phyloP scores from a whole-genome alignment of 2,888 invertebrate species.

The Drosophila diplacantha region DNA sequence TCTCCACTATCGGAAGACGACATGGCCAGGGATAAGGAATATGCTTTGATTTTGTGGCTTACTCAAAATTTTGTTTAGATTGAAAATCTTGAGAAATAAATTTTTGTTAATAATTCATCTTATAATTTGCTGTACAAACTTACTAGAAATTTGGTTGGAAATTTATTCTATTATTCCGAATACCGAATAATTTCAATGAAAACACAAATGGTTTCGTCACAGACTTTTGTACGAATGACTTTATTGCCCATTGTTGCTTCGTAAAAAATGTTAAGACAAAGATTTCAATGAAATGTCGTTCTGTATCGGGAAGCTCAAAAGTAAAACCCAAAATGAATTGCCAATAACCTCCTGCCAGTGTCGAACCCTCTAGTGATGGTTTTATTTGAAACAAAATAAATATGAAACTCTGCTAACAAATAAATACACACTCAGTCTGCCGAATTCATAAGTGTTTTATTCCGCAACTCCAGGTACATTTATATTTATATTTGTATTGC shows the following conservation, averaged over 20 bases:
- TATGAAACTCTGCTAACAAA: not conserved
- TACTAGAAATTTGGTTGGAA: not conserved
- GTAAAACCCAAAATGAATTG: too few relatives aligned
- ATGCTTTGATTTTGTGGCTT: not conserved
- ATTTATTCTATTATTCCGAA: too few relatives aligned
- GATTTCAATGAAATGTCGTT: not conserved
- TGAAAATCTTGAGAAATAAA: not conserved
- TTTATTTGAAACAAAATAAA: not conserved
- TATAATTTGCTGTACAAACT: not conserved
- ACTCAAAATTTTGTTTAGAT: not conserved
- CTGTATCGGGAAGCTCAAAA: too few relatives aligned
- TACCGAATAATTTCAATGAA: too few relatives aligned
- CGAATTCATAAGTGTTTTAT: not conserved
- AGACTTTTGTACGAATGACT: too few relatives aligned
- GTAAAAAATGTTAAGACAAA: not conserved
- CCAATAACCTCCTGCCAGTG: too few relatives aligned
- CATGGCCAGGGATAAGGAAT: not conserved
- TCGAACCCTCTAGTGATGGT: not conserved
- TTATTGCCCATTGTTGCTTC: too few relatives aligned
- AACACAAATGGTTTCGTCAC: too few relatives aligned
- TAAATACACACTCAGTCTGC: constrained; percentile 1
- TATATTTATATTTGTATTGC: not conserved
- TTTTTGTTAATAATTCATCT: not conserved
- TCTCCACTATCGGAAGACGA: not conserved
- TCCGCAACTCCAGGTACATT: not conserved